These are phyloP conservation scores for Paradoxurus hermaphroditus DNA, from an alignment of 2,113 vertebrate species.

Conservation along the genomic window DNA sequence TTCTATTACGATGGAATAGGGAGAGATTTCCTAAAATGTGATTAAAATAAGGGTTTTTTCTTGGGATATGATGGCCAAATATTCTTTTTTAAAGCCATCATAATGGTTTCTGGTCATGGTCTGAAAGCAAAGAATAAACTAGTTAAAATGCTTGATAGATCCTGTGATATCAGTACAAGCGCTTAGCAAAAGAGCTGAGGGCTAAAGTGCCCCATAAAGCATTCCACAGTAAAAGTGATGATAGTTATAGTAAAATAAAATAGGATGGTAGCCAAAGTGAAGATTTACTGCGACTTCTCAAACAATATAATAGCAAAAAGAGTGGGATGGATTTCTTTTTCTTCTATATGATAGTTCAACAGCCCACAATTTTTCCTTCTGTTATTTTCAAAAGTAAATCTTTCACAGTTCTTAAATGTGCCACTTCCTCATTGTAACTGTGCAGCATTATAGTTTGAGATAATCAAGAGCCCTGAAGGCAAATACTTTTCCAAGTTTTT, in stretches of 20 bases:
- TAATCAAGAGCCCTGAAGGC: slow-evolving; percentile 37
- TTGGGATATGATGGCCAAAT: neutral
- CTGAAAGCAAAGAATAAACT: slow-evolving; percentile 48
- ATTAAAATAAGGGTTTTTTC: slow-evolving; percentile 22
- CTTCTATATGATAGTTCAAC: slow-evolving; percentile 10
- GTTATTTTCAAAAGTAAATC: slow-evolving; percentile 60
- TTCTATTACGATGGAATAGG: neutral
- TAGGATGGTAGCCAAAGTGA: slow-evolving; percentile 8
- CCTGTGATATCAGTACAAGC: neutral
- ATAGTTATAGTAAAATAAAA: slow-evolving; percentile 72
- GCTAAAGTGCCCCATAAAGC: slow-evolving; percentile 68
- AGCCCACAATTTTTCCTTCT: slow-evolving; percentile 1
- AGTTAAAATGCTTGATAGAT: slow-evolving; percentile 31
- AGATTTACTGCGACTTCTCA: slow-evolving; percentile 66
- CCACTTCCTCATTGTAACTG: neutral
- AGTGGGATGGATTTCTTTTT: slow-evolving; percentile 42
- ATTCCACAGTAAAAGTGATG: slow-evolving; percentile 60
- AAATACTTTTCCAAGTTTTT: slow-evolving; percentile 44
- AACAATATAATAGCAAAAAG: slow-evolving; percentile 47
- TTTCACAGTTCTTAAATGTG: neutral
- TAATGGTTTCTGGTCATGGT: slow-evolving; percentile 13
- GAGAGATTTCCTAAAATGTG: neutral
- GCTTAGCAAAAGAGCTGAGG: slow-evolving; percentile 45
- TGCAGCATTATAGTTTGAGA: slow-evolving; percentile 6
- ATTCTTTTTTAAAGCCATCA: neutral